Base-by-base conservation (phyloP, 2,797 vertebrate genomes). In the Mus spretus region DNA sequence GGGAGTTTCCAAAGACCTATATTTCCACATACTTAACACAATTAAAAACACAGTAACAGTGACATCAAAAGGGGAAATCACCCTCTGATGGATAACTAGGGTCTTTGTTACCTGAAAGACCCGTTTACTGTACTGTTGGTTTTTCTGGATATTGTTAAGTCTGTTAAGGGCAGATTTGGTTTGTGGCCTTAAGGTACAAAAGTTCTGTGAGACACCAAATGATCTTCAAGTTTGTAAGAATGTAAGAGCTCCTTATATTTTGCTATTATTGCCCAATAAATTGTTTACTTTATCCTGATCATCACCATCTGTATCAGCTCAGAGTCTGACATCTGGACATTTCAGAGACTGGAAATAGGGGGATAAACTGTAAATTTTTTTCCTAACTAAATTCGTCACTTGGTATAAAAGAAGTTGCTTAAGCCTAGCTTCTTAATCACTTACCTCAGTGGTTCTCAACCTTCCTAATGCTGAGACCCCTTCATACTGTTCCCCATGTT, bases 51-150 rank as follows among this genome's bases (percentile, higher is more conserved):
- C 4, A 50, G 37, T 4, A 94, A 53, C 19, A 40, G 19, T 57
- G 12, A 94, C 59, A 77, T 87, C 53, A 6, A 90, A 90, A 90
- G 28, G 61, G 9, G 20, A 84, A 84, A 90, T 50, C 14, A 24
- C 47, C 77, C 17, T 63, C 4, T 53, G 92, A 84, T n/a, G 53
- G 7, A 53, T 19, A 57, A 70, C 59, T 28, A 90, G 47, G 17
- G 84, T 24, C 70, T 89, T 84, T 80, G 31, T 47, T 86, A 80
- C 61, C n/a, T 92, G 50, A 86, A 92, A 77, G 47, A 34, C 37
- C 26, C 20, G 44, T 79, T 96, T 93, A 9, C 75, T 11, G 63
- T 89, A 84, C 7, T 63, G 10, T 93, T 97, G 89, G 19, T 20
- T 89, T 22, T 47, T 90, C 85, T 87, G 79, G 40, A 79, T 15